A percentile compares a stretch with the other conserved stretches of the same genome.
phyloP scores from a whole-genome alignment of 2,113 vertebrate species.

The Stercorarius parasiticus region DNA sequence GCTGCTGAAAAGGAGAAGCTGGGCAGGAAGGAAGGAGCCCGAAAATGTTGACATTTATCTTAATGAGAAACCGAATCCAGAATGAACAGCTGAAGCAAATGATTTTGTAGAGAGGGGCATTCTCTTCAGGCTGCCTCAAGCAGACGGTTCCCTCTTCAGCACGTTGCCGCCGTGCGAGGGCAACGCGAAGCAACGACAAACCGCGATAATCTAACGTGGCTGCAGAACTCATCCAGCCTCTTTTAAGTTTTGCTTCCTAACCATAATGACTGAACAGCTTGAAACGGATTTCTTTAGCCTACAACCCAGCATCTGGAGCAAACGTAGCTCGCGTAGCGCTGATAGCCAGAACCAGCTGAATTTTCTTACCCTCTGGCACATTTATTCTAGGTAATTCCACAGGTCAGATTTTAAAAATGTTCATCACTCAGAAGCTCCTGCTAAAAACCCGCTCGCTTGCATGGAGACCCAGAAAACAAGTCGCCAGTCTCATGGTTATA shows the following conservation, averaged over 20 bases:
- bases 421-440: not conserved
- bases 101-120: not conserved
- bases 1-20: not conserved
- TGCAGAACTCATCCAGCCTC: not conserved
- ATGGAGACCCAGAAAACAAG: not conserved
- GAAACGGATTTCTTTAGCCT: not conserved
- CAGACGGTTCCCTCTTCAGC: not conserved
- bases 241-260: not conserved
- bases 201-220: not conserved
- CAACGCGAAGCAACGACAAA: not conserved
- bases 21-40: not conserved
- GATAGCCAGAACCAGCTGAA: not conserved
- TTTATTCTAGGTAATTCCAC: not conserved
- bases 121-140: not conserved
- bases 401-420: not conserved
- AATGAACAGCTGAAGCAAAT: not conserved
- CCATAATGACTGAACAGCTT: not conserved
- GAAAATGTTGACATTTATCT: not conserved
- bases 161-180: not conserved
- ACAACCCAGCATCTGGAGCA: not conserved
- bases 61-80: not conserved
- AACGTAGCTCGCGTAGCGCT: fast-evolving
- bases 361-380: not conserved
- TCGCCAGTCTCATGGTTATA: not conserved
- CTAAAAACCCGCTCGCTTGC: not conserved